Evolutionary conservation across 1,140 invertebrate genomes (phyloP).

Genomic region (Pachypeltis micranthus): DNA sequence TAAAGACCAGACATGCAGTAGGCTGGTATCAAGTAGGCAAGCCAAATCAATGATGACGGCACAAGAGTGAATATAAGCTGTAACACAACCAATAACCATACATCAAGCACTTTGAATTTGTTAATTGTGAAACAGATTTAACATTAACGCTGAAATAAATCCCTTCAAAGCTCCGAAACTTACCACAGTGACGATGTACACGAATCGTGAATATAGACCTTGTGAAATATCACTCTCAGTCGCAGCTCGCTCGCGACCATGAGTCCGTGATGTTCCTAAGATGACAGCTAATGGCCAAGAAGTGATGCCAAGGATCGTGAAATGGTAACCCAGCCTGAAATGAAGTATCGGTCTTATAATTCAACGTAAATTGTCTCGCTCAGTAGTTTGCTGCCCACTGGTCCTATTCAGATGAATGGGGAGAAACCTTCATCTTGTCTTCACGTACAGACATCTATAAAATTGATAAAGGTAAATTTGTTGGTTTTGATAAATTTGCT

Average conservation of each 20-base stretch:
- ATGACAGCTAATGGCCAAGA: constrained; percentile 61
- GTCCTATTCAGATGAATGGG: no score
- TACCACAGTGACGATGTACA: constrained; percentile 69
- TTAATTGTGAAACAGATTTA: background rate
- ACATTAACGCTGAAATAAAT: background rate
- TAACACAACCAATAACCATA: no score
- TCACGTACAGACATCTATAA: no score
- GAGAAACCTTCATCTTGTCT: no score
- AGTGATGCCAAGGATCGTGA: constrained; percentile 61
- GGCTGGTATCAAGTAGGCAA: constrained; percentile 71
- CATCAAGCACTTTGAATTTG: no score
- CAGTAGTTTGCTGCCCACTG: no score
- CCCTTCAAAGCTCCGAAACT: no score
- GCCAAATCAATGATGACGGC: constrained; percentile 54
- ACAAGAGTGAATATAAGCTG: constrained; percentile 39
- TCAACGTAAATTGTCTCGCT: no score
- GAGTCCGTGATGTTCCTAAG: constrained; percentile 24
- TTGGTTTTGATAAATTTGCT: no score
- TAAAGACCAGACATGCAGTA: constrained; percentile 77
- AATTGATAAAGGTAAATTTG: no score
- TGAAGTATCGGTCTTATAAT: no score
- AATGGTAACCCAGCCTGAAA: constrained; percentile 63
- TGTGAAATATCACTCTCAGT: constrained; percentile 67
- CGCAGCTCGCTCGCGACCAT: constrained; percentile 47
- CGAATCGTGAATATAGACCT: constrained; percentile 61